Percentiles rank a stretch among this genome's conserved stretches.
These are phyloP conservation scores for Neoarius graeffei DNA, from an alignment of 2,113 vertebrate genomes.

Conservation along the genomic window DNA sequence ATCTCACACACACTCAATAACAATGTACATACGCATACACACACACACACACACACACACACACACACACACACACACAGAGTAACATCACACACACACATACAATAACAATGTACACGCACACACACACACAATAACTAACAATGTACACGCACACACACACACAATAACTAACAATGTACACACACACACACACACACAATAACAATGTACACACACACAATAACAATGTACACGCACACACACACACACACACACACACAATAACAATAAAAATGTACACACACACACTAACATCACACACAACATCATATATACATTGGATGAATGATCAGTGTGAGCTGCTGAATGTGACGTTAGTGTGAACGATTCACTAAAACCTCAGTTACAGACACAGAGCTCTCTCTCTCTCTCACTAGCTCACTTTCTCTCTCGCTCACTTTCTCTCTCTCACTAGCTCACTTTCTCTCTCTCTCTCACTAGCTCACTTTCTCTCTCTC, in stretches of 20 bases:
- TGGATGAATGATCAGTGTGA: too few relatives aligned
- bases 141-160: too few relatives aligned
- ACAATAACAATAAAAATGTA: not conserved
- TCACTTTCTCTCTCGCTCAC: too few relatives aligned
- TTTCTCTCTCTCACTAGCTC: too few relatives aligned
- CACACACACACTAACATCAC: not conserved
- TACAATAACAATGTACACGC: not conserved
- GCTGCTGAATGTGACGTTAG: too few relatives aligned
- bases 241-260: slow-evolving; percentile 1
- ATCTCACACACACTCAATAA: not conserved
- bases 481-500: too few relatives aligned
- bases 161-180: too few relatives aligned
- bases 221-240: not conserved
- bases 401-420: too few relatives aligned
- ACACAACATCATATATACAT: not conserved
- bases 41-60: slow-evolving; percentile 13
- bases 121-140: not conserved
- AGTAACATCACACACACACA: slow-evolving; percentile 4
- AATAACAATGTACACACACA: not conserved
- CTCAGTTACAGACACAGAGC: too few relatives aligned
- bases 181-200: not conserved
- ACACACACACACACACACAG: too few relatives aligned
- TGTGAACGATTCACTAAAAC: too few relatives aligned
- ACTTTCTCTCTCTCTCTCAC: too few relatives aligned
- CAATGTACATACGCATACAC: not conserved